These are phyloP conservation scores for Rhodinocichla rosea DNA, from an alignment of 2,113 vertebrate genomes.

Conservation along the genomic window DNA sequence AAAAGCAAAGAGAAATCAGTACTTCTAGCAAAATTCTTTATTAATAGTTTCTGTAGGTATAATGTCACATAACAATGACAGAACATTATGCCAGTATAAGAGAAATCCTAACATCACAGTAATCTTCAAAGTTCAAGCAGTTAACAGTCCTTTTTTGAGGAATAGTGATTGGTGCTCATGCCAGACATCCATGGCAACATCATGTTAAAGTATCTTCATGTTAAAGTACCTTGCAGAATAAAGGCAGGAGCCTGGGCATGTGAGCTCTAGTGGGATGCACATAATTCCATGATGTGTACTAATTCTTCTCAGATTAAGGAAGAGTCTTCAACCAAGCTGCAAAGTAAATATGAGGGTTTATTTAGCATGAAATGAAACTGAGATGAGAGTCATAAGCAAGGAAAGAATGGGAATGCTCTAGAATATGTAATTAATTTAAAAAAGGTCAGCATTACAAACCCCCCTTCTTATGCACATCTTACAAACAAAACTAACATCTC, in stretches of 20 bases:
- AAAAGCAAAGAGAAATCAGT: not conserved
- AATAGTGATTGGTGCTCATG: not conserved
- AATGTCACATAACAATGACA: constrained; percentile 16
- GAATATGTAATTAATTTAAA: not conserved
- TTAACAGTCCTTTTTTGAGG: not conserved
- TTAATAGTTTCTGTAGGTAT: constrained; percentile 32
- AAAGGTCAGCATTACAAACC: not conserved
- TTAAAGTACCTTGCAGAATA: not conserved
- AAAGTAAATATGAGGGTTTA: constrained; percentile 11
- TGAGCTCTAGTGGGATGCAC: not conserved
- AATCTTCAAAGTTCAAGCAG: not conserved
- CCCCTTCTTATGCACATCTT: not conserved
- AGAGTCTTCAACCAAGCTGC: not conserved
- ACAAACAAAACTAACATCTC: not conserved
- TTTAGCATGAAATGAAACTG: not conserved
- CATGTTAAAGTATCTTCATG: not conserved
- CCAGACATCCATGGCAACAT: not conserved
- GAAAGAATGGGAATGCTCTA: not conserved
- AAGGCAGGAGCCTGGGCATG: not conserved
- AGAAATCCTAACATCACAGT: constrained; percentile 24
- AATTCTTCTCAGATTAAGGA: not conserved
- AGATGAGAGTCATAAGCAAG: not conserved
- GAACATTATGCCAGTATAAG: not conserved
- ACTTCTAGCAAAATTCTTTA: constrained; percentile 40
- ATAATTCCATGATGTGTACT: not conserved